Conservation (phyloP, 1,140 invertebrate species). For the Telenomus remus region DNA sequence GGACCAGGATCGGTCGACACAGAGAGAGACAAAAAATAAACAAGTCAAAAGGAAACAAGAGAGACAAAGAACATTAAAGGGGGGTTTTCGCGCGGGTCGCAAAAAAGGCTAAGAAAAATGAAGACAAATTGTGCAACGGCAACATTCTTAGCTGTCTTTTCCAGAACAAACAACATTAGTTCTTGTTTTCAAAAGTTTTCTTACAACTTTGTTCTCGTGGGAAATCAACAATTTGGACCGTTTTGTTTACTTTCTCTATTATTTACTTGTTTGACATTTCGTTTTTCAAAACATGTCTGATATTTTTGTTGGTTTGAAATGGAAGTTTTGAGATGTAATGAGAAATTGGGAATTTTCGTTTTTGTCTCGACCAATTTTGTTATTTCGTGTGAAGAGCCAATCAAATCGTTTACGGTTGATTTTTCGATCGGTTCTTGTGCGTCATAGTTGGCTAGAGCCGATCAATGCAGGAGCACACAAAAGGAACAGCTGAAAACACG, state of each 20-base stretch:
- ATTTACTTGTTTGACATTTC: too few relatives aligned
- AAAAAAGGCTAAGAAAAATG: slow-evolving; percentile 70
- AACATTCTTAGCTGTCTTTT: slow-evolving; percentile 33
- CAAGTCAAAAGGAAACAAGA: slow-evolving; percentile 24
- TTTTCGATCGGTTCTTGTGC: slow-evolving; percentile 9
- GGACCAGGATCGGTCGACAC: slow-evolving; percentile 5
- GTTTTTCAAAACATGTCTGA: too few relatives aligned
- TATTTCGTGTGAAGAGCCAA: too few relatives aligned
- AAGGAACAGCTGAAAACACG: slow-evolving; percentile 24
- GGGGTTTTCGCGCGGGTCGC: slow-evolving; percentile 37
- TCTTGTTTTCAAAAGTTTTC: slow-evolving; percentile 27
- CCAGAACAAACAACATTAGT: slow-evolving; percentile 15
- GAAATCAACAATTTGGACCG: neutral
- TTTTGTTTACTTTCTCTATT: neutral
- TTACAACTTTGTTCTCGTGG: neutral
- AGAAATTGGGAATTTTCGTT: too few relatives aligned
- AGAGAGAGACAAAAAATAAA: slow-evolving; percentile 11
- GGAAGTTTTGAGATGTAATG: too few relatives aligned
- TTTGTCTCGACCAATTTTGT: too few relatives aligned
- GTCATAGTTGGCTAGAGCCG: slow-evolving; percentile 11
- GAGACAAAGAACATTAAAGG: slow-evolving; percentile 1
- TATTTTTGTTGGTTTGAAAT: too few relatives aligned
- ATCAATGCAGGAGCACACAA: slow-evolving; percentile 34
- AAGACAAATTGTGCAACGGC: slow-evolving; percentile 66
- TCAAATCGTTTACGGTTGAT: slow-evolving; percentile 3